A percentile compares a stretch with the other conserved stretches of the same genome.
Evolutionary conservation across 2,797 vertebrate genomes (phyloP).

Genomic region (Sitta carolinensis): DNA sequence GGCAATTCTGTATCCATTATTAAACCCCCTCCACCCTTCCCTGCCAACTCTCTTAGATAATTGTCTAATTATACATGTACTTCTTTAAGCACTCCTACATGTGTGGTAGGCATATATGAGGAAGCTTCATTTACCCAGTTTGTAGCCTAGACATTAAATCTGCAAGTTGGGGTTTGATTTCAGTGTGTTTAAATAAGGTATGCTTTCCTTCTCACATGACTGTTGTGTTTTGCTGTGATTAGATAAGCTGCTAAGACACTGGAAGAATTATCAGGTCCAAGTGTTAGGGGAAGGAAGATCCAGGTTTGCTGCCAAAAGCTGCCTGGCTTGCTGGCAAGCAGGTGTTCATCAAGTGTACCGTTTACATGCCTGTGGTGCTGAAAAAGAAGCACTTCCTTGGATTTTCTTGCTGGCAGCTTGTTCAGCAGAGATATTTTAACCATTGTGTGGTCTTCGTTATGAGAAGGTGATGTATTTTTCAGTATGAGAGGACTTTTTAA

Average conservation of each 20-base stretch:
- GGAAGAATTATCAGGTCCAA: background rate
- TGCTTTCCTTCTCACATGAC: background rate
- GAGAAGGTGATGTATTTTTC: background rate
- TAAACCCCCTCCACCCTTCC: background rate
- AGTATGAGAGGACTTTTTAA: background rate
- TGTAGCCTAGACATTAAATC: background rate
- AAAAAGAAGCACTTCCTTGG: background rate
- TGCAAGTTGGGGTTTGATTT: background rate
- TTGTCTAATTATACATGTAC: background rate
- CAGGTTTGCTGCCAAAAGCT: background rate
- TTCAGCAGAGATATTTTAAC: background rate
- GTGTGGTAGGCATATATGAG: background rate
- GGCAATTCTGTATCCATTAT: background rate
- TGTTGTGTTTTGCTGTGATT: background rate
- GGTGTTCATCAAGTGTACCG: accelerated
- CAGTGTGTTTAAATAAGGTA: background rate
- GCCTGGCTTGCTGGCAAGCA: background rate
- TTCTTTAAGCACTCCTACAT: background rate
- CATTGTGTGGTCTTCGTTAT: background rate
- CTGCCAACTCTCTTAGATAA: background rate
- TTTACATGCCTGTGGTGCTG: background rate
- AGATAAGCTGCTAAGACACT: background rate
- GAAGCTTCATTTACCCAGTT: background rate
- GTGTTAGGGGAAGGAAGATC: background rate
- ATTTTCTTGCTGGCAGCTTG: background rate